Evolutionary conservation across 2,888 invertebrate species (phyloP).

Genomic region (Ichneumoninae sp.): DNA sequence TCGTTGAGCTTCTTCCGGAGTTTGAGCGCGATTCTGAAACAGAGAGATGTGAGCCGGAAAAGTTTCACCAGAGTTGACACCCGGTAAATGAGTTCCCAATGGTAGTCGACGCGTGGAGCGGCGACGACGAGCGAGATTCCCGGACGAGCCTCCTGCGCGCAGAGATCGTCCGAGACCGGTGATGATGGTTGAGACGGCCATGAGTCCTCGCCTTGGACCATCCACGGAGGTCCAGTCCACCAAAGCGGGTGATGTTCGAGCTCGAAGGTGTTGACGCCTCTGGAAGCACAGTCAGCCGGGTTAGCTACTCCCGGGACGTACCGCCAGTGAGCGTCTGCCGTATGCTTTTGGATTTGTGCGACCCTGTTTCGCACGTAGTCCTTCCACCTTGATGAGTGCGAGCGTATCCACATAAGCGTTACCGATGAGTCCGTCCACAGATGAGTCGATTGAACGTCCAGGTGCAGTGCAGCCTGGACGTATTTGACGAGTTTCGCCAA

Average conservation of each 20-base stretch:
- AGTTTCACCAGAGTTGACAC: background rate
- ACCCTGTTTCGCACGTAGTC: slow-evolving; percentile 26
- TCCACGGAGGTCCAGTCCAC: slow-evolving; percentile 7
- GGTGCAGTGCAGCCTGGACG: background rate
- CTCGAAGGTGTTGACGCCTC: background rate
- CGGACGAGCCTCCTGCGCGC: background rate
- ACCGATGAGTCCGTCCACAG: slow-evolving; percentile 62
- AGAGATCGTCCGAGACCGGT: background rate
- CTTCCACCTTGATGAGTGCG: slow-evolving; percentile 40
- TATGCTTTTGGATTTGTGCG: too few relatives aligned
- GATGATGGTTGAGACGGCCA: background rate
- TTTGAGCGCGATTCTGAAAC: background rate
- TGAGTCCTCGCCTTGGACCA: background rate
- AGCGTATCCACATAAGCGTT: slow-evolving; percentile 39
- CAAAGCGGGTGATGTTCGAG: background rate
- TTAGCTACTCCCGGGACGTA: too few relatives aligned
- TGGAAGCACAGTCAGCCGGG: too few relatives aligned
- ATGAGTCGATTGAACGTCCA: background rate
- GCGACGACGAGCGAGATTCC: background rate
- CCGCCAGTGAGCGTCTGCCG: too few relatives aligned
- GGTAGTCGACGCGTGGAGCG: background rate
- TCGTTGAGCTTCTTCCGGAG: background rate
- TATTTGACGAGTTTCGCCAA: background rate
- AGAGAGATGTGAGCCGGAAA: background rate
- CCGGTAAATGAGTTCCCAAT: background rate